These are phyloP conservation scores for Marisa cornuarietis DNA, from an alignment of 1,140 invertebrate genomes.

Conservation along the genomic window DNA sequence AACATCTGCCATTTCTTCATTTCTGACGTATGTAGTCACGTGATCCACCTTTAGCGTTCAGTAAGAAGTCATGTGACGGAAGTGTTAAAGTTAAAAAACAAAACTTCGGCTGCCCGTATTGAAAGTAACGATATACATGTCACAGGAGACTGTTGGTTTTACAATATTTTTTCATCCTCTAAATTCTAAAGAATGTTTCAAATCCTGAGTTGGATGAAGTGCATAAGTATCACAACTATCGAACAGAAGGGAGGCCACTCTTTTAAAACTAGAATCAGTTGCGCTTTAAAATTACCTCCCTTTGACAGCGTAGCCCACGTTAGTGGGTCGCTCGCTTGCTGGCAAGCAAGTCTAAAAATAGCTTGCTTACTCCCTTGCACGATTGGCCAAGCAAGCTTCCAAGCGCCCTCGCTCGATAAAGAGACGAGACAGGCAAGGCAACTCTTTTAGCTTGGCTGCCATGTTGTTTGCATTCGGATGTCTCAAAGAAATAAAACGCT, in stretches of 20 bases:
- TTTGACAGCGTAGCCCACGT: not conserved
- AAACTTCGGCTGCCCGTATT: not conserved
- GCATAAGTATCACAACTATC: no score
- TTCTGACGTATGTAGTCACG: constrained; percentile 48
- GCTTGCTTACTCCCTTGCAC: constrained; percentile 25
- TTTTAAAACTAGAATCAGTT: no score
- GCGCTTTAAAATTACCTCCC: not conserved
- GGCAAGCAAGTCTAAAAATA: constrained; percentile 26
- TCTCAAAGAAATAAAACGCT: no score
- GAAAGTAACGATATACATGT: not conserved
- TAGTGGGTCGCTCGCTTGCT: constrained; percentile 23
- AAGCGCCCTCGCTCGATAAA: constrained; percentile 25
- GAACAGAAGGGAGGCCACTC: not conserved
- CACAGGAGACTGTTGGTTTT: not conserved
- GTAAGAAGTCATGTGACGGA: no score
- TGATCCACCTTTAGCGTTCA: constrained; percentile 29
- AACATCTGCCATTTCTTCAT: constrained; percentile 58
- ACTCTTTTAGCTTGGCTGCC: constrained; percentile 16
- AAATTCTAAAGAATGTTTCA: not conserved
- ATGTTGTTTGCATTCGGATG: constrained; percentile 11
- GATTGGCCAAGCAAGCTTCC: constrained; percentile 21
- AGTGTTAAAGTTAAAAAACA: constrained; percentile 9
- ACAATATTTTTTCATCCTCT: not conserved
- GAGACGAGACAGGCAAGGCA: constrained; percentile 1
- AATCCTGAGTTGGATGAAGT: not conserved